Conservation (phyloP, 2,888 invertebrate species). For the Idaea straminata region DNA sequence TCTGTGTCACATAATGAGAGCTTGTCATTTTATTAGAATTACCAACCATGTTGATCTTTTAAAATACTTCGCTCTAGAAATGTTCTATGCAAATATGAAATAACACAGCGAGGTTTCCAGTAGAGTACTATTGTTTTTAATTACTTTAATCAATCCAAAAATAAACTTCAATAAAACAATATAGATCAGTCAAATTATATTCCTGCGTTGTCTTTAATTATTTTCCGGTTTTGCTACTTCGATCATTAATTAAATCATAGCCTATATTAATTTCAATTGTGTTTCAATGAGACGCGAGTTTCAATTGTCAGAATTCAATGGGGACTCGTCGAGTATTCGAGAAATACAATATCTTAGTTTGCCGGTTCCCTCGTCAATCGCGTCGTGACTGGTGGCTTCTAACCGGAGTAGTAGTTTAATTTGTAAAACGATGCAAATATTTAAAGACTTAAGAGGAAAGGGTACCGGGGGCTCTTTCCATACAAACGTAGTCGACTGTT, state of each 20-base stretch:
- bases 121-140: not conserved
- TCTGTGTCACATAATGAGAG: too few relatives aligned
- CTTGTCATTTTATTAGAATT: too few relatives aligned
- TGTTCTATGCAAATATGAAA: not conserved
- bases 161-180: not conserved
- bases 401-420: not conserved
- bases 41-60: too few relatives aligned
- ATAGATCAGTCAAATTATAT: not conserved
- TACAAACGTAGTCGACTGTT: too few relatives aligned
- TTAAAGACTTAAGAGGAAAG: not conserved
- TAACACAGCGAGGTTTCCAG: not conserved
- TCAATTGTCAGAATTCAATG: not conserved
- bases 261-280: conserved; percentile 1
- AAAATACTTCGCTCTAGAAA: too few relatives aligned
- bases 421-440: not conserved
- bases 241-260: not conserved
- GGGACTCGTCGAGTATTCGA: not conserved
- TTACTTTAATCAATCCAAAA: not conserved
- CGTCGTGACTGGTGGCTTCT: not conserved
- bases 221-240: not conserved
- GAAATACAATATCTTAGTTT: conserved; percentile 1
- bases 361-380: not conserved
- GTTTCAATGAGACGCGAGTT: not conserved
- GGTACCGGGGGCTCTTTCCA: too few relatives aligned
- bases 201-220: not conserved